These are phyloP conservation scores for Cavia aperea DNA, from an alignment of 2,113 vertebrate genomes.

Conservation along the genomic window DNA sequence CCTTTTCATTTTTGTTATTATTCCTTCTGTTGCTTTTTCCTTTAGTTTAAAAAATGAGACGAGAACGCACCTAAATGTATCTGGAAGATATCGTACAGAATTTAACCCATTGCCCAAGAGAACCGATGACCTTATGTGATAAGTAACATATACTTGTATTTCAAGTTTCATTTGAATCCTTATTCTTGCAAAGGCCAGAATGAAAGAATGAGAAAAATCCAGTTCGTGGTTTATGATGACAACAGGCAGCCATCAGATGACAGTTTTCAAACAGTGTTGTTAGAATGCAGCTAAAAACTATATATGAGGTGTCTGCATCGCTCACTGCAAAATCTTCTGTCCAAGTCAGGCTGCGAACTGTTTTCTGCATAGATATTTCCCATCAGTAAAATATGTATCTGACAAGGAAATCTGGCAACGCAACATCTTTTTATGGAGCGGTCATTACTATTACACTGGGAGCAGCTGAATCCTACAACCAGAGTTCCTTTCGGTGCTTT, in stretches of 20 bases:
- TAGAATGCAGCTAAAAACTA: neutral
- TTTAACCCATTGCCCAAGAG: constrained; percentile 26
- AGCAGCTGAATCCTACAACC: neutral
- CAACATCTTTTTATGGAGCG: neutral
- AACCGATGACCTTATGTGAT: constrained; percentile 13
- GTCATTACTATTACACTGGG: neutral
- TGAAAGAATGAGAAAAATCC: neutral
- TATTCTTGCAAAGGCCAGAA: neutral
- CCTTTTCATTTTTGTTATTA: constrained; percentile 39
- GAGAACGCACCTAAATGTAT: constrained; percentile 20
- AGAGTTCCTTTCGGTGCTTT: neutral
- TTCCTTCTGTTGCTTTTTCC: constrained; percentile 33
- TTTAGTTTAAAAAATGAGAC: constrained; percentile 32
- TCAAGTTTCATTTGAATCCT: constrained; percentile 46
- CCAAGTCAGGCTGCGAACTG: neutral
- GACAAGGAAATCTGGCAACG: neutral
- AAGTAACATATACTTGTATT: constrained; percentile 51
- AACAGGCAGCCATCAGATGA: neutral
- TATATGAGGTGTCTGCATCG: neutral
- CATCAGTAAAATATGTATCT: neutral
- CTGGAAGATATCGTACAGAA: neutral
- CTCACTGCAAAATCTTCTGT: neutral
- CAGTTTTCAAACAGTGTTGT: neutral
- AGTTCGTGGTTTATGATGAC: neutral
- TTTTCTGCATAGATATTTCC: neutral